A percentile compares a stretch with the other conserved stretches of the same genome.
These are phyloP conservation scores for Selenia dentaria DNA, from an alignment of 2,888 invertebrate genomes.

Conservation along the genomic window DNA sequence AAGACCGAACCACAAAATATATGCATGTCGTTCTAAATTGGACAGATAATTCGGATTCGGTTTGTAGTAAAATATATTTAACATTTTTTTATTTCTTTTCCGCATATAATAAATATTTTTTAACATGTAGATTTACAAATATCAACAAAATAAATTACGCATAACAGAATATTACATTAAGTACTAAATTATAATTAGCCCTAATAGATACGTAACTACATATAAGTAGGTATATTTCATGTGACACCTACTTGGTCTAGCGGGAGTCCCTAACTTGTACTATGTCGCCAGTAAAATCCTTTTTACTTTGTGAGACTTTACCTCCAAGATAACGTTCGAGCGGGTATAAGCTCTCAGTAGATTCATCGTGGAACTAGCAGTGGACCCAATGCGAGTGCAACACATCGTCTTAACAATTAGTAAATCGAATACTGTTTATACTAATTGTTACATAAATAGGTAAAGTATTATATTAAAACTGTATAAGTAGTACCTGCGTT, in stretches of 20 bases:
- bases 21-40: conserved; percentile 32
- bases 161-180: conserved; percentile 82
- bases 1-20: conserved; percentile 14
- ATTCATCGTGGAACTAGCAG: no score
- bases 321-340: conserved; percentile 15
- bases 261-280: conserved; percentile 76
- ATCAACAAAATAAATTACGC: conserved; percentile 85
- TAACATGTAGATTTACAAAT: conserved; percentile 84
- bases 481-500: no score
- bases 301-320: conserved; percentile 9
- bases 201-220: conserved; percentile 44
- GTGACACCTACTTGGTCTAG: conserved; percentile 67
- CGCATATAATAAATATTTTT: conserved; percentile 81
- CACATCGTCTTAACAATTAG: no score
- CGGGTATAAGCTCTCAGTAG: no score
- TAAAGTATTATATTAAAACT: no score
- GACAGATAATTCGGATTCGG: conserved; percentile 57
- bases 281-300: conserved; percentile 62
- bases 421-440: no score
- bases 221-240: conserved; percentile 43
- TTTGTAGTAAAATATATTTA: conserved; percentile 68
- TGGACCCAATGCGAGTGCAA: no score
- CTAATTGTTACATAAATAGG: no score
- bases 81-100: conserved; percentile 75
- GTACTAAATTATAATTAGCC: conserved; percentile 57